These are phyloP conservation scores for Eugnorisma glareosa DNA, from an alignment of 2,888 invertebrate species.

Conservation along the genomic window DNA sequence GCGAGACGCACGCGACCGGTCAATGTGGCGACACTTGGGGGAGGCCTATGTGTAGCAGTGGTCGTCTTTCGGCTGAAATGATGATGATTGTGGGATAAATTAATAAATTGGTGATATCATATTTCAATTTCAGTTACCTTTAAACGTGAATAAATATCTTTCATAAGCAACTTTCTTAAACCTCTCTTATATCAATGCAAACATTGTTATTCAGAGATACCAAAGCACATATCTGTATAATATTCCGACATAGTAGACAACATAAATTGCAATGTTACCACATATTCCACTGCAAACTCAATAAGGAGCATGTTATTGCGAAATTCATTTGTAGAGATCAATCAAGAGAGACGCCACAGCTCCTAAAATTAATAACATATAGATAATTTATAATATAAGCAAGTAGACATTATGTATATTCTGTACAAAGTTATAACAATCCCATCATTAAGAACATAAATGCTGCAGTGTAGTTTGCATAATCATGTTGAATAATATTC, in stretches of 20 bases:
- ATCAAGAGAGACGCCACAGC: not conserved
- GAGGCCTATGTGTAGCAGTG: no score
- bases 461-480: not conserved
- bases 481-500: not conserved
- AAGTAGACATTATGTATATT: not conserved
- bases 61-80: no score
- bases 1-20: no score
- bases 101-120: no score
- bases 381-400: not conserved
- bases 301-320: not conserved
- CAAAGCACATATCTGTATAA: not conserved
- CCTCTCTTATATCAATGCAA: not conserved
- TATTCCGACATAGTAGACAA: not conserved
- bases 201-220: not conserved
- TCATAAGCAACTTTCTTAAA: not conserved
- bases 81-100: no score
- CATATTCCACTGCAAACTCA: not conserved
- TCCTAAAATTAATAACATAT: not conserved
- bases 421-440: not conserved
- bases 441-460: not conserved
- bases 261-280: slow-evolving; percentile 11
- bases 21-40: no score
- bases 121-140: not conserved
- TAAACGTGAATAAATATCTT: not conserved
- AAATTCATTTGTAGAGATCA: slow-evolving; percentile 3